Evolutionary conservation across 2,888 invertebrate species (phyloP).

Genomic region (Caenorhabditis angaria): DNA sequence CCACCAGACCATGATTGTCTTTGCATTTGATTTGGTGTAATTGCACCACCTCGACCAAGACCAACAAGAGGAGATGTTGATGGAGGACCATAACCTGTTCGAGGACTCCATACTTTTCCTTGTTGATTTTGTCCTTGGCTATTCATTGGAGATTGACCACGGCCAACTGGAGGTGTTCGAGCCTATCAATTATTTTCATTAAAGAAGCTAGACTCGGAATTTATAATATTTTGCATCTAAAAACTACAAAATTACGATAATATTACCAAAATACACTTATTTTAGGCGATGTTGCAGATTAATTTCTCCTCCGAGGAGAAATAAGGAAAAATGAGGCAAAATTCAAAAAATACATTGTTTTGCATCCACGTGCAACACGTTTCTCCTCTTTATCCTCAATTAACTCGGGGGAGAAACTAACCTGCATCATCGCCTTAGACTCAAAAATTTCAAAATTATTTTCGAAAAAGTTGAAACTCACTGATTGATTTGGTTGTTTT

Average conservation of each 20-base stretch:
- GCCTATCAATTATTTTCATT: constrained; percentile 4
- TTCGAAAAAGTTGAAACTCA: not conserved
- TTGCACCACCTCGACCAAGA: not conserved
- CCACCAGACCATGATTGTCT: not conserved
- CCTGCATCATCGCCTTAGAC: no score
- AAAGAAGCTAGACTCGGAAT: not conserved
- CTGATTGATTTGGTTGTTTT: not conserved
- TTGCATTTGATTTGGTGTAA: constrained; percentile 7
- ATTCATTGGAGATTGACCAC: not conserved
- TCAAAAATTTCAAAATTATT: no score
- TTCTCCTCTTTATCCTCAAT: no score
- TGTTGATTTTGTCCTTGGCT: not conserved
- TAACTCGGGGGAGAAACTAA: no score
- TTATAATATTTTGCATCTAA: not conserved
- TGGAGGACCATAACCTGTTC: constrained; percentile 30
- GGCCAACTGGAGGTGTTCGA: constrained; percentile 17
- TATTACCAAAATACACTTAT: no score
- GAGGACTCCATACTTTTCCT: constrained; percentile 25
- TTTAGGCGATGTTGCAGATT: no score
- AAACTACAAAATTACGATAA: not conserved
- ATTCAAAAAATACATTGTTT: no score
- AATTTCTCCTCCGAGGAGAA: no score
- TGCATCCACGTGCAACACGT: no score
- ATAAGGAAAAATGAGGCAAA: no score
- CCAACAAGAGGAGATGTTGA: constrained; percentile 15